Conservation (phyloP, 2,113 vertebrate genomes). For the Machaerirhynchus nigripectus region DNA sequence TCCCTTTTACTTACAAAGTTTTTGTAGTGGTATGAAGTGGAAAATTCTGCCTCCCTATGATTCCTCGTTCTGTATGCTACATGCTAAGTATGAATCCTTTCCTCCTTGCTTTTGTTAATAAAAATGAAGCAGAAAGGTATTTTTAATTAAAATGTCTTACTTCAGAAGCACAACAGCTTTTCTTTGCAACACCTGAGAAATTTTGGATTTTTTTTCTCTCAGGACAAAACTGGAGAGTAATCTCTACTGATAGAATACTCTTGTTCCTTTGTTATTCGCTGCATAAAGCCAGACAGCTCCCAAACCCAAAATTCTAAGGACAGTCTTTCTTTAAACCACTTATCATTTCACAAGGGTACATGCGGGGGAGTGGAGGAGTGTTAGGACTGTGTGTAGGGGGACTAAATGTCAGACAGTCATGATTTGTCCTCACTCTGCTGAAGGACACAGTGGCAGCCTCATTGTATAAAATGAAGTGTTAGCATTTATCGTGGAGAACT, state of each 20-base stretch:
- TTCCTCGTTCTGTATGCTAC: background rate
- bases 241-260: background rate
- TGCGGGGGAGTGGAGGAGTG: accelerated
- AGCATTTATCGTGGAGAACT: background rate
- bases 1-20: background rate
- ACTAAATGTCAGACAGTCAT: background rate
- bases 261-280: background rate
- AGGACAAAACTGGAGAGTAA: background rate
- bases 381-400: background rate
- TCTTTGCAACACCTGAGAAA: background rate
- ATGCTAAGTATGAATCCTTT: background rate
- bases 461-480: background rate
- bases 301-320: background rate
- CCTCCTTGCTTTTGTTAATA: background rate
- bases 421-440: background rate
- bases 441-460: background rate
- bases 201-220: background rate
- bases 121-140: background rate
- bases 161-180: background rate
- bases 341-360: background rate
- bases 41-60: background rate
- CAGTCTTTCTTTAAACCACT: background rate
- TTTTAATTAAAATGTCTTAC: background rate
- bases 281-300: background rate
- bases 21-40: background rate